Percentiles rank a stretch among this genome's conserved stretches.
Conservation (phyloP, 2,113 vertebrate species). For the Notothenia coriiceps region DNA sequence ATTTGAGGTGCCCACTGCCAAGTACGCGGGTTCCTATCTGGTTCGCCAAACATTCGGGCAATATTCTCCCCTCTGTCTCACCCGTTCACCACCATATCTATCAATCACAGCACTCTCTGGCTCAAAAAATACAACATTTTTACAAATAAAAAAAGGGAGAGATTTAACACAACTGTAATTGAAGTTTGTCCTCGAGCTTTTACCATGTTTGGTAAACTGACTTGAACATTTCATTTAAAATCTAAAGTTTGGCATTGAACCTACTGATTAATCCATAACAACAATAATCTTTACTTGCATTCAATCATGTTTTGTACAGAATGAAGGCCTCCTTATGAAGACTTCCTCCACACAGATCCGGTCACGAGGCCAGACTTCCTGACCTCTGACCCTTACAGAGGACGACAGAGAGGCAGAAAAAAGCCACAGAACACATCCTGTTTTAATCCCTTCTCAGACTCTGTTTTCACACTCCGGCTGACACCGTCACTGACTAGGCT, state of each 20-base stretch:
- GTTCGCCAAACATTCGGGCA: too few relatives aligned
- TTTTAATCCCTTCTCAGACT: slow-evolving; percentile 35
- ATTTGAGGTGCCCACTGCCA: too few relatives aligned
- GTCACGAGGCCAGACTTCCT: slow-evolving; percentile 33
- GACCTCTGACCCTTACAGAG: slow-evolving; percentile 46
- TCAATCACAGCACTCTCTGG: too few relatives aligned
- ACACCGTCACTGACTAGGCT: not conserved
- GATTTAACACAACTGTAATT: too few relatives aligned
- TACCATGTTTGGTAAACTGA: not conserved
- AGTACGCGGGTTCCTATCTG: too few relatives aligned
- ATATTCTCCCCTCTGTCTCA: too few relatives aligned
- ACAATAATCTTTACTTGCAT: not conserved
- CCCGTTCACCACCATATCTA: too few relatives aligned
- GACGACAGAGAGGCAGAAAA: slow-evolving; percentile 43
- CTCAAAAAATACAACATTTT: too few relatives aligned
- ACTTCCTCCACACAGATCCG: not conserved
- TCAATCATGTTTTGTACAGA: slow-evolving; percentile 14
- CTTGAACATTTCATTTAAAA: not conserved
- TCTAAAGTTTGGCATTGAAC: not conserved
- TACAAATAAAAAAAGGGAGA: too few relatives aligned
- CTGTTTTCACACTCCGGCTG: slow-evolving; percentile 34
- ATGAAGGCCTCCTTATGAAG: not conserved
- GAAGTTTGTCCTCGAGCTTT: too few relatives aligned
- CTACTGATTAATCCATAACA: not conserved
- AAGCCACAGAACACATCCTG: slow-evolving; percentile 58